phyloP scores from a whole-genome alignment of 2,888 invertebrate species.

The Zhuqinia jingwanae region DNA sequence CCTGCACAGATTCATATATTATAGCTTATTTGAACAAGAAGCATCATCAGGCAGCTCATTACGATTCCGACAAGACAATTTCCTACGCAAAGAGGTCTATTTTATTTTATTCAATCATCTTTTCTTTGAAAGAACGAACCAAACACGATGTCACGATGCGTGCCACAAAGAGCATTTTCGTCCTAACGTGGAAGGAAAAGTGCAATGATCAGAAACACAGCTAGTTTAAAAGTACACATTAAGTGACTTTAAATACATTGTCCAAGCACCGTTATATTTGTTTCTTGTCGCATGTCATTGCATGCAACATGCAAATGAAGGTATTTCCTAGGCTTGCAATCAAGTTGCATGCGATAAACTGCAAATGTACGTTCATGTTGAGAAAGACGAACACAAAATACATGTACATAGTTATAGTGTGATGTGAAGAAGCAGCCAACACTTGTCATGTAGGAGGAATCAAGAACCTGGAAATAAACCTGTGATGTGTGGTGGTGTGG shows the following conservation, averaged over 20 bases:
- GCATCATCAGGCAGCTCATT: background rate
- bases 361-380: too few relatives aligned
- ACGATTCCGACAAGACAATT: background rate
- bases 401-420: too few relatives aligned
- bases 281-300: background rate
- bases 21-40: background rate
- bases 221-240: background rate
- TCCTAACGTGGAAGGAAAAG: constrained; percentile 24
- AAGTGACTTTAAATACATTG: background rate
- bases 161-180: background rate
- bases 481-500: background rate
- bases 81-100: constrained; percentile 12
- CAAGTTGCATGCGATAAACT: too few relatives aligned
- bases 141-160: background rate
- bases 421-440: too few relatives aligned
- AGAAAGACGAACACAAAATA: too few relatives aligned
- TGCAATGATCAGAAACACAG: background rate
- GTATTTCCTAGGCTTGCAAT: background rate
- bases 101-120: too few relatives aligned
- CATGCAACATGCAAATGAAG: constrained; percentile 28
- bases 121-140: background rate
- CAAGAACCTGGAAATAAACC: constrained; percentile 5
- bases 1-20: background rate
- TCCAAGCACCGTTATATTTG: constrained; percentile 9
- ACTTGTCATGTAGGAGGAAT: too few relatives aligned